phyloP scores from a whole-genome alignment of 2,797 vertebrate species.

The Okamejei kenojei region DNA sequence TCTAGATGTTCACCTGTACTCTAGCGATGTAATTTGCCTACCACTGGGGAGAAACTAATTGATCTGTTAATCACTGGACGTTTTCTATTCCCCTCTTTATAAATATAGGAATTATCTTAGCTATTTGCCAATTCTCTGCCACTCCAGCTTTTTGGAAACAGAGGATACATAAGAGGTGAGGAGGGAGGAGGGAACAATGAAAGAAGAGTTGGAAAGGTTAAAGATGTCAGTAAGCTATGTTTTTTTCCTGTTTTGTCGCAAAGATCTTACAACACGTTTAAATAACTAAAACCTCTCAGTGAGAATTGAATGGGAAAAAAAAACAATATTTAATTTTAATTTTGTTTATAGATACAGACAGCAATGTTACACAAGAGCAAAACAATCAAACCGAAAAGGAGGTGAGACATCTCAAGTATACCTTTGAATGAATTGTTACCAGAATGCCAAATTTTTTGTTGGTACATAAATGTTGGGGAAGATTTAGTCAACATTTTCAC shows the following conservation, averaged over 20 bases:
- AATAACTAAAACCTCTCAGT: not conserved
- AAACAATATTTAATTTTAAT: not conserved
- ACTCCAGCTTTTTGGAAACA: no score
- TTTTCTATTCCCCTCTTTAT: no score
- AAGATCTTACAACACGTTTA: not conserved
- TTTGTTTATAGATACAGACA: slow-evolving; percentile 19
- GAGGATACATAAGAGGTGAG: not conserved
- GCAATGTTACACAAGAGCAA: not conserved
- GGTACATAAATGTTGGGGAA: not conserved
- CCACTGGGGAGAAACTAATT: no score
- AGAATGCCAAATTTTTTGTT: not conserved
- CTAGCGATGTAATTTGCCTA: no score
- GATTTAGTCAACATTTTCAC: no score
- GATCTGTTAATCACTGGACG: no score
- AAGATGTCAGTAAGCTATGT: not conserved
- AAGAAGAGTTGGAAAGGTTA: not conserved
- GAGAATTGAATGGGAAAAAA: not conserved
- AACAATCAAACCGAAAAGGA: not conserved
- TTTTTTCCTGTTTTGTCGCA: not conserved
- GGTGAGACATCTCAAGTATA: slow-evolving; percentile 11
- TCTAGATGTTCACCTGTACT: no score
- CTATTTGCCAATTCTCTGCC: no score
- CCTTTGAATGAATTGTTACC: not conserved
- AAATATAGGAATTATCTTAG: no score
- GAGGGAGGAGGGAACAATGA: no score